Evolutionary conservation across 2,888 invertebrate species (phyloP).

Genomic region (Philaethria dido): DNA sequence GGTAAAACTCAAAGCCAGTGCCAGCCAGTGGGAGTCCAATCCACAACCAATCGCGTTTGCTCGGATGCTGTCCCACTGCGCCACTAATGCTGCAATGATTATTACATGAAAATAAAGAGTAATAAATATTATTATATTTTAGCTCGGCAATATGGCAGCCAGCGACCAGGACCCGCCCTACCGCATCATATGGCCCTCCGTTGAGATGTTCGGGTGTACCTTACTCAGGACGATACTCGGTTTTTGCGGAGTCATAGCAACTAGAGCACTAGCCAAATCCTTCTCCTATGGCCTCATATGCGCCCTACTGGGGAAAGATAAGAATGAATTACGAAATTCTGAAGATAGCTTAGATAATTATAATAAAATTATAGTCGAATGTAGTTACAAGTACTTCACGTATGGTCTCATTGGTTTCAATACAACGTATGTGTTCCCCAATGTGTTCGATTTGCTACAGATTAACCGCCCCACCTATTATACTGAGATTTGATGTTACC

Average conservation of each 20-base stretch:
- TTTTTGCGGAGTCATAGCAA: constrained; percentile 88
- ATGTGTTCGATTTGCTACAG: constrained; percentile 88
- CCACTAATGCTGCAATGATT: too few relatives aligned
- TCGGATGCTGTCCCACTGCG: too few relatives aligned
- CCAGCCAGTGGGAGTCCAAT: too few relatives aligned
- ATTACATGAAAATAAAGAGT: too few relatives aligned
- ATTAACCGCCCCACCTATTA: constrained; percentile 93
- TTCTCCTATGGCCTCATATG: constrained; percentile 88
- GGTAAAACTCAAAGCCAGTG: too few relatives aligned
- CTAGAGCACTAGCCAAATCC: constrained; percentile 87
- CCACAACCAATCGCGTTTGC: too few relatives aligned
- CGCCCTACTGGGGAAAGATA: constrained; percentile 87
- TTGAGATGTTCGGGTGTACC: constrained; percentile 86
- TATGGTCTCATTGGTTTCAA: constrained; percentile 92
- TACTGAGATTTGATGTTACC: constrained; percentile 87
- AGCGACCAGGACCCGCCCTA: constrained; percentile 88
- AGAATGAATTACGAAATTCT: constrained; percentile 86
- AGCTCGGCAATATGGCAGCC: constrained; percentile 87
- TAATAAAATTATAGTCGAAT: constrained; percentile 90
- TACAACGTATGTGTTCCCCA: constrained; percentile 90
- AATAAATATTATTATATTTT: too few relatives aligned
- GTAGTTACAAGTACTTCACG: constrained; percentile 92
- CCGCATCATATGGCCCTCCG: constrained; percentile 90
- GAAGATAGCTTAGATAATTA: constrained; percentile 87
- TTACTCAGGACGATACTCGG: constrained; percentile 90